Base-by-base conservation (phyloP, 2,113 vertebrate genomes). In the Amia ocellicauda region DNA sequence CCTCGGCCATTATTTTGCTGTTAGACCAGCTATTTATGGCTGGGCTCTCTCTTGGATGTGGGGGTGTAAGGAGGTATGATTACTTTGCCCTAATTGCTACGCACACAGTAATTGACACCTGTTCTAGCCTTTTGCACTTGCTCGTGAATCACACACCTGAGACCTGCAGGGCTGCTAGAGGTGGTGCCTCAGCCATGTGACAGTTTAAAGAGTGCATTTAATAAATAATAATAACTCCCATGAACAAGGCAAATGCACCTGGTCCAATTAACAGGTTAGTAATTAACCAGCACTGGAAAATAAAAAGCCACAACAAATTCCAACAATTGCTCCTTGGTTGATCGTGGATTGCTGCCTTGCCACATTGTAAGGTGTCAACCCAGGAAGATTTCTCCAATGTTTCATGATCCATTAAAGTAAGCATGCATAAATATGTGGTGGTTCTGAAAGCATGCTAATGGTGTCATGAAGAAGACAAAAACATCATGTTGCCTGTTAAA, bases 81-180 rank as follows among this genome's bases (percentile, higher is more conserved):
- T 83, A 92, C 90, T 90, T 88, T 89, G 89, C 86, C 88, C 90
- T 96, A 97, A 98, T 94, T 95, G 91, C 90, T 89, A 86, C 90
- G 91, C 90, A 92, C 89, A 92, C 87, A 88, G 88, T 83, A 85
- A 91, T 89, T 92, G 92, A 91, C 92, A 90, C 91, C 89, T 89
- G 85, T 93, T 92, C 89, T 85, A 82, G 84, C 89, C 86, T 82
- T 74, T 88, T 89, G 89, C 89, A 85, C 86, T 88, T 83, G 90
- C 84, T 86, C 83, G 80, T 86, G 86, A 86, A 90, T 90, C 85
- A 85, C 89, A 92, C 94, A 98, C 93, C 93, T 97, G 93, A 94
- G 92, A 91, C 92, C 89, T 92, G 76, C 80, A 88, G 81, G 89
- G 85, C 84, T 72, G 80, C 86, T 63, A 70, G 80, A 88, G 81